Evolutionary conservation across 2,797 vertebrate genomes (phyloP).

Genomic region (Phataginus tricuspis): DNA sequence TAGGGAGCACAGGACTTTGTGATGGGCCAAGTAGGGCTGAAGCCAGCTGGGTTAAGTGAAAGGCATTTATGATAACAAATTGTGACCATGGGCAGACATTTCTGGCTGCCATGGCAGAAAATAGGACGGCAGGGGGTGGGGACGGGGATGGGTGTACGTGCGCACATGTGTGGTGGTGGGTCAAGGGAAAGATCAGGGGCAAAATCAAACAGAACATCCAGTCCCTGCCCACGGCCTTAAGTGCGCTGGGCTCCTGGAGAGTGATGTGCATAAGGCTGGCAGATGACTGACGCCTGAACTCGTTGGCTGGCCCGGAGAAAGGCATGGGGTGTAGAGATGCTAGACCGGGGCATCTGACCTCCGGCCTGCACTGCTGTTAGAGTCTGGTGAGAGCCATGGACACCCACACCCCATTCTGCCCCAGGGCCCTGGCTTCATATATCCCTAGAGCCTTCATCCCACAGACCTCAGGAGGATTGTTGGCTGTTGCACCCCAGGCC

Average conservation of each 20-base stretch:
- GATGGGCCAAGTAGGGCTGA: neutral
- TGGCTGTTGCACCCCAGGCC: conserved; percentile 57
- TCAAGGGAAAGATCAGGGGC: neutral
- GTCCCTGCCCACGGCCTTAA: neutral
- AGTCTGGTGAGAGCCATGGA: neutral
- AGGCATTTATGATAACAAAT: neutral
- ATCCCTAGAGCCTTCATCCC: neutral
- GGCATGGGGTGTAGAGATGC: neutral
- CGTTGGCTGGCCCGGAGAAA: neutral
- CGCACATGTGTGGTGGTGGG: neutral
- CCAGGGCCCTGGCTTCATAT: neutral
- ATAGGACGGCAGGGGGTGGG: neutral
- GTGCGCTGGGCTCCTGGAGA: neutral
- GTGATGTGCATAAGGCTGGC: neutral
- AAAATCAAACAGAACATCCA: neutral
- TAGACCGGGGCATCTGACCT: neutral
- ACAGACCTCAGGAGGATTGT: conserved; percentile 3
- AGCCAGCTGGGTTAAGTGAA: neutral
- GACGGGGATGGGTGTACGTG: too few relatives aligned
- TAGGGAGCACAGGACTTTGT: neutral
- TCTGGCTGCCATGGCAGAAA: neutral
- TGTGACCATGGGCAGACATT: neutral
- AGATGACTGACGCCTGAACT: neutral
- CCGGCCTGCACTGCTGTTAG: neutral
- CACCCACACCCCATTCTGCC: neutral